Evolutionary conservation across 2,797 vertebrate genomes (phyloP), one percentile per base, ranked within the genome.

Genomic region (Chromobotia macracanthus): DNA sequence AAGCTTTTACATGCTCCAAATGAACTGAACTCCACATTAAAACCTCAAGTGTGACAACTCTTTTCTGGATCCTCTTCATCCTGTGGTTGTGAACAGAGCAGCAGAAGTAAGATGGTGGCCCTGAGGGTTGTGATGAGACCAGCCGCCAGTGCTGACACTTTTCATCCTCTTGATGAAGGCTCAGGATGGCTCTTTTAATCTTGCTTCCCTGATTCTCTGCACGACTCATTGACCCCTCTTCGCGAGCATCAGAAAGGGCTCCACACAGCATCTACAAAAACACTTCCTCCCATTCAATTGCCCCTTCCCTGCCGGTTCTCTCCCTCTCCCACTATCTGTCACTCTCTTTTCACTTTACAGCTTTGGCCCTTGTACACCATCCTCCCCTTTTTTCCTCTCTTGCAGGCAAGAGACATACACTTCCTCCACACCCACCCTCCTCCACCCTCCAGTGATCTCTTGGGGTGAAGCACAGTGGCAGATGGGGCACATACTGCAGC

Each of bases 401-500:
- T 61, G 23, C 38, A 72, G 68, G 35, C 28, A 38, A 48, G 72
- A 35, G 69, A 56, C n/a, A 8, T 75, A 60, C 66, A 9, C 63
- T 71, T 28, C 48, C 31, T 28, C 78, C 72, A 55, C 68, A 56
- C 58, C 25, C 58, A 9, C 55, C 19, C 55, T 1, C 50, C 15
- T 2, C 55, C 55, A 56, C 55, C 71, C 79, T 28, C 56, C 12
- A 50, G 46, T 41, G 7, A 60, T 28, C 50, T 51, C 76, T 78
- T 75, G 82, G 65, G 76, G 79, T 79, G 75, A 82, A 76, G 77
- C 83, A 75, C 61, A 66, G 66, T 81, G 84, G 77, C 86, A 87
- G 86, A 86, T 86, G 86, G 84, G 75, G 72, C 76, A 75, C 83
- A 82, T 78, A 76, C 77, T 65, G 77, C n/a, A 80, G 64, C 81